phyloP scores from a whole-genome alignment of 2,113 vertebrate species.

The Galeopterus variegatus region DNA sequence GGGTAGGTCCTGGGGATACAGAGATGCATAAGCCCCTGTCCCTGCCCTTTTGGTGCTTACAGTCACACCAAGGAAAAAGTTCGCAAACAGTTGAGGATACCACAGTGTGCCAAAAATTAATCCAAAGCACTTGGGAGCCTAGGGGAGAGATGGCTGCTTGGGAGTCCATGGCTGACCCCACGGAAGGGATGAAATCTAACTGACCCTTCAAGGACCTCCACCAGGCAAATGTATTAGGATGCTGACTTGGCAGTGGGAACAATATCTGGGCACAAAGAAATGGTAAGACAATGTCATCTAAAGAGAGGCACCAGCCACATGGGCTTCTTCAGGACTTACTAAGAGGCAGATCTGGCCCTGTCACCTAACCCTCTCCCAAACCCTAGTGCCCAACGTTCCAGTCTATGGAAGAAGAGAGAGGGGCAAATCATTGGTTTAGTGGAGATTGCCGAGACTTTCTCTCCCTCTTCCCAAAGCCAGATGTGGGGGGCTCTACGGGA shows the following conservation, averaged over 20 bases:
- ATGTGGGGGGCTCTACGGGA: not conserved
- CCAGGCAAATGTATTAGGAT: not conserved
- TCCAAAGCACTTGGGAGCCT: not conserved
- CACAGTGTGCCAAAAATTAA: no score
- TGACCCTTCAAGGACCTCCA: not conserved
- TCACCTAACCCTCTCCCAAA: not conserved
- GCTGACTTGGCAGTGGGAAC: not conserved
- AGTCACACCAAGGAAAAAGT: not conserved
- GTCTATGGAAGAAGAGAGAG: not conserved
- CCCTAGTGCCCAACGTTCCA: not conserved
- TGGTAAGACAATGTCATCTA: not conserved
- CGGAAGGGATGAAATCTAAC: not conserved
- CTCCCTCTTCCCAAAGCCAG: not conserved
- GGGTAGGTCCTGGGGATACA: not conserved
- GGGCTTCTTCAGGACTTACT: not conserved
- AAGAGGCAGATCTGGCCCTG: not conserved
- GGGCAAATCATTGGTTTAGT: no score
- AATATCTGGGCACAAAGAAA: not conserved
- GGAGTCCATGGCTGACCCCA: not conserved
- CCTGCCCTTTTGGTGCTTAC: not conserved
- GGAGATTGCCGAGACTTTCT: not conserved
- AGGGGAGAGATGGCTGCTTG: not conserved
- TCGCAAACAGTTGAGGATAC: not conserved
- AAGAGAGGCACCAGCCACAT: not conserved
- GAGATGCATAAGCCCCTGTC: no score